phyloP scores from a whole-genome alignment of 92 coral and sea anemone genomes.

The Actinernus sp. region DNA sequence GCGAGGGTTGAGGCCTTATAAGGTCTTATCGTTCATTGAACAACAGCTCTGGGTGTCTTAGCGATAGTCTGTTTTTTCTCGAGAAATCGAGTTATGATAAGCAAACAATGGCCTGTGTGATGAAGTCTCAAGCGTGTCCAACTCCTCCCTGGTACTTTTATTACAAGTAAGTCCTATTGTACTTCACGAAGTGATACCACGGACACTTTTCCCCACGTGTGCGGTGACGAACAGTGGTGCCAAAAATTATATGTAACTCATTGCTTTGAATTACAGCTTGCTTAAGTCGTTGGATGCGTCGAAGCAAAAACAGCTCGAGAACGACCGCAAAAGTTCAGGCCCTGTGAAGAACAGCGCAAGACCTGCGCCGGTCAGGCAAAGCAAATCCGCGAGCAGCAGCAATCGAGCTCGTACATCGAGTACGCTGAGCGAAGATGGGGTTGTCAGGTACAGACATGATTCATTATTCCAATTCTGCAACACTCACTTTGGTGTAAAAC shows the following conservation, averaged over 20 bases:
- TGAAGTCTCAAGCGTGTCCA: not conserved
- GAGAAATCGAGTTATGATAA: no score
- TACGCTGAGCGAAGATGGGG: constrained; percentile 82
- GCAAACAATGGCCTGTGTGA: not conserved
- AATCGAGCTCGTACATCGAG: constrained; percentile 67
- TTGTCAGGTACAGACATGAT: constrained; percentile 49
- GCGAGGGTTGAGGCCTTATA: no score
- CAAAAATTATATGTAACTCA: not conserved
- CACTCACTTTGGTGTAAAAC: no score
- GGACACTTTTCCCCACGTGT: not conserved
- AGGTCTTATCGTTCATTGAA: no score
- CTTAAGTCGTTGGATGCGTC: constrained; percentile 85
- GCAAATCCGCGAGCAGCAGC: constrained; percentile 12
- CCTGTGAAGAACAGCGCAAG: constrained; percentile 54
- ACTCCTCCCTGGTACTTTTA: constrained; percentile 65
- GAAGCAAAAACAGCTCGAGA: constrained; percentile 94
- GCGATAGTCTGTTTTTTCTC: no score
- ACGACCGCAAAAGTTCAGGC: constrained; percentile 78
- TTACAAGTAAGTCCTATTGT: constrained; percentile 53
- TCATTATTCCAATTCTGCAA: no score
- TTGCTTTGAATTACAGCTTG: constrained; percentile 45
- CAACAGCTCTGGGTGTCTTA: no score
- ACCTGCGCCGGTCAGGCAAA: constrained; percentile 46
- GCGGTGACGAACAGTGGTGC: not conserved
- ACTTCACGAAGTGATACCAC: not conserved